A percentile compares a stretch with the other conserved stretches of the same genome.
Evolutionary conservation across 2,888 invertebrate genomes (phyloP).

Genomic region (Leptarthrus brevirostris): DNA sequence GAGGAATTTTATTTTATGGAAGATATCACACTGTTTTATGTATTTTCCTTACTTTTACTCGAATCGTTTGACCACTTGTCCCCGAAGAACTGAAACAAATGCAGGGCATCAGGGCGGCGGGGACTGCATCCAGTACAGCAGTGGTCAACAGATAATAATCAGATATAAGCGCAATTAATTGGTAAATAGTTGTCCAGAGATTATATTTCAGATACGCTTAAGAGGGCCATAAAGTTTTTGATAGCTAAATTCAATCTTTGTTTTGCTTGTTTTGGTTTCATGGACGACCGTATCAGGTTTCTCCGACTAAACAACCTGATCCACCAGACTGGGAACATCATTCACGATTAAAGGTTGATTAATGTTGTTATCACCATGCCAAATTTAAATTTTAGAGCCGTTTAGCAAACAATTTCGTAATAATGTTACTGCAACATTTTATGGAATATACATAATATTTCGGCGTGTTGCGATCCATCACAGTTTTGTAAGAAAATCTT

Average conservation of each 20-base stretch:
- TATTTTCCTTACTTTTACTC: slow-evolving; percentile 37
- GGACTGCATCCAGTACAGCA: background rate
- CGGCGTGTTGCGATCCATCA: too few relatives aligned
- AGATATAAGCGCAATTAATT: slow-evolving; percentile 40
- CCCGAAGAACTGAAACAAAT: background rate
- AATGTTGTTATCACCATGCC: slow-evolving; percentile 32
- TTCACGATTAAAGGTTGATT: slow-evolving; percentile 19
- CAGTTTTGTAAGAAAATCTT: too few relatives aligned
- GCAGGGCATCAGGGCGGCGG: background rate
- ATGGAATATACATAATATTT: too few relatives aligned
- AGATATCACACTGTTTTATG: slow-evolving; percentile 54
- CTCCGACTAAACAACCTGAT: background rate
- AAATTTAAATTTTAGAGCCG: slow-evolving; percentile 22
- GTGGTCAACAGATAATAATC: slow-evolving; percentile 40
- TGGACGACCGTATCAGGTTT: slow-evolving; percentile 2
- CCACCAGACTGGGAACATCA: too few relatives aligned
- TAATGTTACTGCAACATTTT: too few relatives aligned
- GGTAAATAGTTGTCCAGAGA: slow-evolving; percentile 47
- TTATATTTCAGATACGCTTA: slow-evolving; percentile 52
- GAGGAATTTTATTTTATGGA: slow-evolving; percentile 48
- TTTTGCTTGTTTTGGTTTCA: slow-evolving; percentile 7
- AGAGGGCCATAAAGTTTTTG: slow-evolving; percentile 35
- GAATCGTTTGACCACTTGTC: background rate
- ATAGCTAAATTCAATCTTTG: slow-evolving; percentile 42
- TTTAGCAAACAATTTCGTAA: too few relatives aligned